These are phyloP conservation scores for Plebejus anna DNA, from an alignment of 2,888 invertebrate genomes.

Conservation along the genomic window DNA sequence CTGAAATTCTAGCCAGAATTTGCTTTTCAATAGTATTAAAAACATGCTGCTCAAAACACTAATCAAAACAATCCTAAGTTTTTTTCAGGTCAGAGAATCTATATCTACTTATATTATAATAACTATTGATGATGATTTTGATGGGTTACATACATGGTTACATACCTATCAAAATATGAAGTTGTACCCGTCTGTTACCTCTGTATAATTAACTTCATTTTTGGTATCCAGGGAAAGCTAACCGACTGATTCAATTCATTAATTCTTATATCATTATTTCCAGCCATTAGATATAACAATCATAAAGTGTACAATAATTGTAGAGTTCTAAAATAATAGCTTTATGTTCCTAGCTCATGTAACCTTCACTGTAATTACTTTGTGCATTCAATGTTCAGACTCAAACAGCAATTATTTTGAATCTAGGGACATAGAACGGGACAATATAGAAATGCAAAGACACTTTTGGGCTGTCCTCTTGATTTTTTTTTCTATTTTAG, in stretches of 20 bases:
- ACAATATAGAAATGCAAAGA: too few species aligned
- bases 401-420: not conserved
- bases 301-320: not conserved
- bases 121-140: too few species aligned
- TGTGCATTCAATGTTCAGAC: not conserved
- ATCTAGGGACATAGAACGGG: not conserved
- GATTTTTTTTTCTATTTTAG: too few species aligned
- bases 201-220: too few species aligned
- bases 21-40: not conserved
- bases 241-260: not conserved
- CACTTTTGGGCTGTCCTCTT: too few species aligned
- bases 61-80: too few species aligned
- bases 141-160: too few species aligned
- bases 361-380: constrained; percentile 8
- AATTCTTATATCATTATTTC: not conserved
- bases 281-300: not conserved
- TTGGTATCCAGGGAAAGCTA: not conserved
- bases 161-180: too few species aligned
- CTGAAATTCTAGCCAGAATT: not conserved
- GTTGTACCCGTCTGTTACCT: too few species aligned
- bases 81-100: too few species aligned
- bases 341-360: constrained; percentile 1
- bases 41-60: not conserved
- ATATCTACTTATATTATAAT: too few species aligned
- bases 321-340: not conserved